Percentiles rank a stretch among this genome's conserved stretches.
Conservation (phyloP, 2,888 invertebrate species). For the Cataglyphis cursor region DNA sequence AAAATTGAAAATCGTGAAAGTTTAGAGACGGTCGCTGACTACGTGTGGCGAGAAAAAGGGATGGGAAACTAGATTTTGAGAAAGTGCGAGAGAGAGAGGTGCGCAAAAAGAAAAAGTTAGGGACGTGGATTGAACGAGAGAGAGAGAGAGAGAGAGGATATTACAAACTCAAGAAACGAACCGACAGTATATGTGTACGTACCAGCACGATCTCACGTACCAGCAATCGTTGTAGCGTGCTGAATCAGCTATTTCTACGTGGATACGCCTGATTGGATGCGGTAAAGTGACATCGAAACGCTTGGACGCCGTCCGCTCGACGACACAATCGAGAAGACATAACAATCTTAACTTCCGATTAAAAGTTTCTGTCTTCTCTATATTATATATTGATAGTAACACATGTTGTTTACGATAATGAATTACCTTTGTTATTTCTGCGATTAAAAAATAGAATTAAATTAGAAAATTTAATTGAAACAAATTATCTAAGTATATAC, state of each 20-base stretch:
- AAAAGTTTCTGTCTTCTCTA: slow-evolving; percentile 54
- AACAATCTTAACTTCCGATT: slow-evolving; percentile 73
- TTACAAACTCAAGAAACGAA: slow-evolving; percentile 64
- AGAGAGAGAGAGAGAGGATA: slow-evolving; percentile 31
- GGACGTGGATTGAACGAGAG: slow-evolving; percentile 39
- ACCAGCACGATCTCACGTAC: slow-evolving; percentile 68
- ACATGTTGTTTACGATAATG: neutral
- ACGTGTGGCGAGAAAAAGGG: slow-evolving; percentile 37
- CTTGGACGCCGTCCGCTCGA: slow-evolving; percentile 79
- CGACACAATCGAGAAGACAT: slow-evolving; percentile 75
- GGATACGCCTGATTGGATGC: slow-evolving; percentile 79
- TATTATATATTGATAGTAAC: slow-evolving; percentile 42
- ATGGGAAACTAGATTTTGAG: slow-evolving; percentile 60
- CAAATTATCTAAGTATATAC: neutral
- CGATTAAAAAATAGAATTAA: neutral
- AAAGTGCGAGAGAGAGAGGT: slow-evolving; percentile 9
- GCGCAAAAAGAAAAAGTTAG: slow-evolving; percentile 29
- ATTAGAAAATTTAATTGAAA: neutral
- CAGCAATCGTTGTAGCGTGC: slow-evolving; percentile 73
- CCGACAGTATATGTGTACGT: slow-evolving; percentile 22
- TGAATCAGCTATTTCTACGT: slow-evolving; percentile 79
- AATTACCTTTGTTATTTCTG: neutral
- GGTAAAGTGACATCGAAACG: slow-evolving; percentile 77
- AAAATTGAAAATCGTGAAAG: slow-evolving; percentile 71
- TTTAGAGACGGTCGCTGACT: slow-evolving; percentile 38